Percentiles rank a stretch among this genome's conserved stretches.
phyloP scores from a whole-genome alignment of 2,888 invertebrate genomes.

The Lycocerus yunnanus region DNA sequence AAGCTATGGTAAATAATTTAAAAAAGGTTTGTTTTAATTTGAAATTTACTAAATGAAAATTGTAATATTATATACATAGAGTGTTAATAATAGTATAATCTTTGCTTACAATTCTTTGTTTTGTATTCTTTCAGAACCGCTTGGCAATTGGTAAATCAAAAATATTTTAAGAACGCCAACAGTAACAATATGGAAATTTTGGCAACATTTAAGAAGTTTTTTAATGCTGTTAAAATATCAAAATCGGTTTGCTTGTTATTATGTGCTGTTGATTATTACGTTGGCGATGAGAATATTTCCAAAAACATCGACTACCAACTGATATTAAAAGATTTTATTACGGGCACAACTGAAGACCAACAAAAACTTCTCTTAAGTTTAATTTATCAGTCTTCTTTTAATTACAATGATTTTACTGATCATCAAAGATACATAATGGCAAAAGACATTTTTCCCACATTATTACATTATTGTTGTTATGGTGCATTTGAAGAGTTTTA shows the following conservation, averaged over 20 bases:
- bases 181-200: background rate
- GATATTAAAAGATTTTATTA: slow-evolving; percentile 35
- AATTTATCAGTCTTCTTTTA: slow-evolving; percentile 34
- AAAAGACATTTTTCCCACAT: slow-evolving; percentile 35
- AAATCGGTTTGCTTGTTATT: slow-evolving; percentile 38
- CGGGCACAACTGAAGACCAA: slow-evolving; percentile 22
- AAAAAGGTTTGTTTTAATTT: too few species aligned
- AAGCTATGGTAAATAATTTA: too few species aligned
- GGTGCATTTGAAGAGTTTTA: slow-evolving; percentile 46
- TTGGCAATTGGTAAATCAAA: slow-evolving; percentile 23
- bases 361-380: slow-evolving; percentile 35
- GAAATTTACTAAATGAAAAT: background rate
- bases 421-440: slow-evolving; percentile 39
- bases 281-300: slow-evolving; percentile 19
- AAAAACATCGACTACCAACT: slow-evolving; percentile 31
- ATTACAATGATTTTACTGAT: slow-evolving; percentile 18
- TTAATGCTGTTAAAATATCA: slow-evolving; percentile 25
- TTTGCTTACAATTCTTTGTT: background rate
- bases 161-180: slow-evolving; percentile 18
- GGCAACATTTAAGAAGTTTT: slow-evolving; percentile 31
- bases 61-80: too few species aligned
- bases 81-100: background rate
- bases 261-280: slow-evolving; percentile 38
- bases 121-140: slow-evolving; percentile 10
- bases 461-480: slow-evolving; percentile 41